phyloP scores from a whole-genome alignment of 2,113 vertebrate species.

The Paradoxurus hermaphroditus region DNA sequence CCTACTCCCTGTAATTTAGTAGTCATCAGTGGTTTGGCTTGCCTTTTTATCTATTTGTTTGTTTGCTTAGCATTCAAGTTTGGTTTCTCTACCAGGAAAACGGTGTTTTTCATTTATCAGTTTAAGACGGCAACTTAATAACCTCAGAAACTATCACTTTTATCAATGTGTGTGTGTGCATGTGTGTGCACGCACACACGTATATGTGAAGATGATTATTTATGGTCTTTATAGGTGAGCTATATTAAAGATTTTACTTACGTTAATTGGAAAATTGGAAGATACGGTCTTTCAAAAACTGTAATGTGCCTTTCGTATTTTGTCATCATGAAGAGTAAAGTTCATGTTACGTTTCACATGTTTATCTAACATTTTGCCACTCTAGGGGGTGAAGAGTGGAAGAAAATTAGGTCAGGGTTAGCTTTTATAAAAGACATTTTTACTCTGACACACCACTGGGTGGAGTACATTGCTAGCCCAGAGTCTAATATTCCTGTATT shows the following conservation, averaged over 20 bases:
- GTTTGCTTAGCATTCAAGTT: neutral
- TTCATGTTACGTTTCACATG: neutral
- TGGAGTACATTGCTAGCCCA: slow-evolving; percentile 65
- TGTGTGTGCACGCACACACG: neutral
- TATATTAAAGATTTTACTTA: neutral
- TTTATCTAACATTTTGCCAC: slow-evolving; percentile 30
- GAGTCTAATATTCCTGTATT: neutral
- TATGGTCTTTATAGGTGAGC: neutral
- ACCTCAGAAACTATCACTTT: neutral
- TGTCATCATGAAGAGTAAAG: neutral
- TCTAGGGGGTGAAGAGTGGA: neutral
- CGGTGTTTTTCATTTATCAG: neutral
- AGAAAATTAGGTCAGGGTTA: slow-evolving; percentile 39
- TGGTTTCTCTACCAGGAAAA: neutral
- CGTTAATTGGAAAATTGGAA: neutral
- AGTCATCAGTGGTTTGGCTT: neutral
- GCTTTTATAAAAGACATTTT: slow-evolving; percentile 45
- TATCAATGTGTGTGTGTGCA: neutral
- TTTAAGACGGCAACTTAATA: neutral
- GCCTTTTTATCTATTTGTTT: neutral
- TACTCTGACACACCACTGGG: slow-evolving; percentile 72
- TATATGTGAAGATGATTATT: neutral
- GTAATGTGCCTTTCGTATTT: neutral
- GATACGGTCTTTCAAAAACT: neutral
- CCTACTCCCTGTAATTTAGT: neutral